phyloP scores from a whole-genome alignment of 2,113 vertebrate species.

The Tragelaphus strepsiceros region DNA sequence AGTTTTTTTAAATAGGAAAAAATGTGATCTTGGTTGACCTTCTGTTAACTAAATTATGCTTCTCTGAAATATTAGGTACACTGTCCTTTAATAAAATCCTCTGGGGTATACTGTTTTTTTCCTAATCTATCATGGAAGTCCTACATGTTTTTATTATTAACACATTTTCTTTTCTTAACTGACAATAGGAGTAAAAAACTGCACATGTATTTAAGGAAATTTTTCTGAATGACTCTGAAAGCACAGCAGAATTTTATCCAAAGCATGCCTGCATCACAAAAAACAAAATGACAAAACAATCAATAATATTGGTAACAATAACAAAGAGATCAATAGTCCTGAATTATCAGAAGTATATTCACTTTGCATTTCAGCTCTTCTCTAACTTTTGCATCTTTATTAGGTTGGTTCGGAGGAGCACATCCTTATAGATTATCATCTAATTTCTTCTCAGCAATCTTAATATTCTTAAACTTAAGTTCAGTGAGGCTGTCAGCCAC shows the following conservation, averaged over 20 bases:
- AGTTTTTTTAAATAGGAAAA: not conserved
- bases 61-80: not conserved
- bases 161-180: not conserved
- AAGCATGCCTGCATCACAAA: not conserved
- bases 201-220: not conserved
- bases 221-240: not conserved
- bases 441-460: not conserved
- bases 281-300: not conserved
- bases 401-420: not conserved
- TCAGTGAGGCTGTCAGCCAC: not conserved
- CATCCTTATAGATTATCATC: not conserved
- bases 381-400: not conserved
- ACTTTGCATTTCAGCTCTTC: not conserved
- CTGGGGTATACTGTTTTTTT: not conserved
- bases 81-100: constrained; percentile 30
- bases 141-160: not conserved
- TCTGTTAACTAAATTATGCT: constrained; percentile 14
- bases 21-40: not conserved
- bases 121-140: constrained; percentile 4
- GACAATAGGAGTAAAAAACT: not conserved
- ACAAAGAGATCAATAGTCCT: not conserved
- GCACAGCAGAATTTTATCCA: not conserved
- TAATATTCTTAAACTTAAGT: constrained; percentile 4
- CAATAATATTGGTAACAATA: not conserved
- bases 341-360: not conserved